Conservation (phyloP, 2,113 vertebrate species). For the Thunnus thynnus region DNA sequence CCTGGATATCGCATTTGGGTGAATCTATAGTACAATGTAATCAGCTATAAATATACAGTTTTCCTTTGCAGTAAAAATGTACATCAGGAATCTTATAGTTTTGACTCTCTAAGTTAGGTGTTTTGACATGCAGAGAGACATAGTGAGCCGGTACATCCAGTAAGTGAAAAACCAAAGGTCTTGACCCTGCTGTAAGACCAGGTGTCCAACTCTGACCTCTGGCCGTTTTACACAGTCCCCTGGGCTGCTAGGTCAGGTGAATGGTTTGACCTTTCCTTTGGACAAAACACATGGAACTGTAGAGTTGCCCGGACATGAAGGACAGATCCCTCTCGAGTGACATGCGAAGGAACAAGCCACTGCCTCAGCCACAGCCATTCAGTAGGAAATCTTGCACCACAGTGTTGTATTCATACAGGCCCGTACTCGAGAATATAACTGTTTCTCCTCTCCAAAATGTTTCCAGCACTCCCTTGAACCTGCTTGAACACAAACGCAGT, state of each 20-base stretch:
- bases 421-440: constrained; percentile 17
- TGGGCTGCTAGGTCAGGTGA: constrained; percentile 52
- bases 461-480: constrained; percentile 28
- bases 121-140: constrained; percentile 6
- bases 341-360: constrained; percentile 25
- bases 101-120: neutral
- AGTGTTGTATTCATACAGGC: constrained; percentile 11
- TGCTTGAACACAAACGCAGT: constrained; percentile 8
- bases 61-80: constrained; percentile 20
- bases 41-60: constrained; percentile 47
- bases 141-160: constrained; percentile 3
- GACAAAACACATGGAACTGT: constrained; percentile 36
- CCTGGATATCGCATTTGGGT: constrained; percentile 59
- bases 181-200: constrained; percentile 42
- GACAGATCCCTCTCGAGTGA: constrained; percentile 20
- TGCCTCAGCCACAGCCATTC: neutral
- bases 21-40: constrained; percentile 58
- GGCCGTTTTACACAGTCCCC: constrained; percentile 8
- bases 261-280: constrained; percentile 58
- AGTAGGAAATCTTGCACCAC: constrained; percentile 28
- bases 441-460: constrained; percentile 25
- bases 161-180: constrained; percentile 13
- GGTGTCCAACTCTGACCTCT: constrained; percentile 68
- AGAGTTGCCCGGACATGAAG: constrained; percentile 36
- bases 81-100: neutral